These are phyloP conservation scores for Tillus elongatus DNA, from an alignment of 2,888 invertebrate genomes.

Conservation along the genomic window DNA sequence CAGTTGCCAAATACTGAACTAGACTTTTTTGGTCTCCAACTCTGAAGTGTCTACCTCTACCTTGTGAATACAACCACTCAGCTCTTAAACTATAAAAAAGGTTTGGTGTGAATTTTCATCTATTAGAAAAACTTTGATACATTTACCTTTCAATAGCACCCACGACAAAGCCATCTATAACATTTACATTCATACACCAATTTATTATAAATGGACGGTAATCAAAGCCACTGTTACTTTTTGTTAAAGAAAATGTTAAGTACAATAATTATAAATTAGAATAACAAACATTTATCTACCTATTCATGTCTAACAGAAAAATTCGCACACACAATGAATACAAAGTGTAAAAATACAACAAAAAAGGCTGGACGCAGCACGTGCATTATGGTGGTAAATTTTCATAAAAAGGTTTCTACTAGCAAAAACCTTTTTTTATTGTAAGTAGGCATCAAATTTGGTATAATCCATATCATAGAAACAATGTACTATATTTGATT, in stretches of 20 bases:
- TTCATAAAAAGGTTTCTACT: too few relatives aligned
- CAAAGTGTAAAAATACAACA: too few relatives aligned
- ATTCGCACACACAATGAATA: too few relatives aligned
- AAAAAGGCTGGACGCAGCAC: too few relatives aligned
- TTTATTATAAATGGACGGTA: conserved; percentile 88
- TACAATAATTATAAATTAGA: too few relatives aligned
- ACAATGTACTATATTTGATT: too few relatives aligned
- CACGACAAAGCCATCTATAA: conserved; percentile 81
- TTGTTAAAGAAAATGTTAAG: conserved; percentile 29
- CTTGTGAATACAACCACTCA: conserved; percentile 93
- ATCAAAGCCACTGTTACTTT: conserved; percentile 64
- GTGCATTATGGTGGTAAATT: too few relatives aligned
- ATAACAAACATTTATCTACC: too few relatives aligned
- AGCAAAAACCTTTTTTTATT: too few relatives aligned
- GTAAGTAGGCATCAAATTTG: too few relatives aligned
- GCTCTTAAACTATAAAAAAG: conserved; percentile 64
- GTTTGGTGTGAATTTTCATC: neutral
- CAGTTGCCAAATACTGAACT: conserved; percentile 71
- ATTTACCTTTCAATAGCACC: conserved; percentile 80
- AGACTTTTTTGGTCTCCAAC: conserved; percentile 75
- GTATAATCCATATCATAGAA: too few relatives aligned
- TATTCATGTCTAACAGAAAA: too few relatives aligned
- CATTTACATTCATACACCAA: conserved; percentile 83
- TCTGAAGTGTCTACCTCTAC: conserved; percentile 79
- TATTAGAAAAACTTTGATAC: neutral